Conservation (phyloP, 92 coral and sea anemone species). For the Isaurus tuberculatus region DNA sequence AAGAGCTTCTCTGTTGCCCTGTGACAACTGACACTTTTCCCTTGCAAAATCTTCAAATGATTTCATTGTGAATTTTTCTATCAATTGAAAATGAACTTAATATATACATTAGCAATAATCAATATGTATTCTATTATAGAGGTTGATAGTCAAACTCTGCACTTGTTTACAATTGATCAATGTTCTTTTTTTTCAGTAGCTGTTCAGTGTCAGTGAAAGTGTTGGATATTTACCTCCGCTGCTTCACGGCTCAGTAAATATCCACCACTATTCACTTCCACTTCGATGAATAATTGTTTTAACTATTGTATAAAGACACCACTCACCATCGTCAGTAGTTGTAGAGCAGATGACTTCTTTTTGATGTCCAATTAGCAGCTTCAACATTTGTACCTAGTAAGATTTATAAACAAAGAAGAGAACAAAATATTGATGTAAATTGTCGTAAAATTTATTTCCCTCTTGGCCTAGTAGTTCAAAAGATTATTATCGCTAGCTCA, state of each 20-base stretch:
- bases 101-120: not conserved
- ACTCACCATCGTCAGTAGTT: conserved; percentile 31
- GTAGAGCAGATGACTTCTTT: conserved; percentile 27
- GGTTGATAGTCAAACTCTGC: too few relatives aligned
- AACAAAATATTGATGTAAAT: not conserved
- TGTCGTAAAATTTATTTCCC: too few relatives aligned
- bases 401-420: not conserved
- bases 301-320: not conserved
- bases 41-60: conserved; percentile 24
- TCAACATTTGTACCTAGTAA: conserved; percentile 52
- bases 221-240: too few relatives aligned
- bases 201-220: too few relatives aligned
- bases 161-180: too few relatives aligned
- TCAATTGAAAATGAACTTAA: not conserved
- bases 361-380: conserved; percentile 43
- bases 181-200: too few relatives aligned
- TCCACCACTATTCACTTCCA: too few relatives aligned
- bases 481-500: too few relatives aligned
- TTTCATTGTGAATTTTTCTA: not conserved
- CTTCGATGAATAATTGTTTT: too few relatives aligned
- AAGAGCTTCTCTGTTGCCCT: not conserved
- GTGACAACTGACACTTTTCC: conserved; percentile 6
- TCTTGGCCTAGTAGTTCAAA: too few relatives aligned
- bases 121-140: too few relatives aligned
- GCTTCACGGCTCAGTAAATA: too few relatives aligned